A percentile compares a stretch with the other conserved stretches of the same genome.
Evolutionary conservation across 92 coral and sea anemone genomes (phyloP).

Genomic region (Phymanthus crucifer): DNA sequence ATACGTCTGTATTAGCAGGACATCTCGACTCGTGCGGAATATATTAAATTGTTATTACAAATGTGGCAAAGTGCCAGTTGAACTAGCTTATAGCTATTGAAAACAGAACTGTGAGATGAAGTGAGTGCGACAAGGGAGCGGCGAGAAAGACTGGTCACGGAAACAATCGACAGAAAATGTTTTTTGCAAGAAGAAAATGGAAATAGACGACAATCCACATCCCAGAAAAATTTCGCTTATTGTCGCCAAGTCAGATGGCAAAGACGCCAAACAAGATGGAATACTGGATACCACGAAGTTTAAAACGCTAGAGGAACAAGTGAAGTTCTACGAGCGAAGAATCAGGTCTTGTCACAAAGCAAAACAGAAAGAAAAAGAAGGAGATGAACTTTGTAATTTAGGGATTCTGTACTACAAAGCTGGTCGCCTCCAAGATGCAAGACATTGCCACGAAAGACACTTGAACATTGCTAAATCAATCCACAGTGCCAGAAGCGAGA

Average conservation of each 20-base stretch:
- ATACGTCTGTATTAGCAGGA: not conserved
- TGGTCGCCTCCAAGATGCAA: constrained; percentile 71
- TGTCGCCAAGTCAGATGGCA: not conserved
- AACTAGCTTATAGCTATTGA: not conserved
- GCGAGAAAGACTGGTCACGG: not conserved
- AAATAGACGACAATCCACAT: constrained; percentile 4
- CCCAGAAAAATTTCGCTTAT: constrained; percentile 12
- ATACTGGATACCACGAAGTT: constrained; percentile 27
- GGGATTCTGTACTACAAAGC: constrained; percentile 95
- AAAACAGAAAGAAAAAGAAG: constrained; percentile 74
- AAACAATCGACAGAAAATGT: not conserved
- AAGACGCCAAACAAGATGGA: not conserved
- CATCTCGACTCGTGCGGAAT: not conserved
- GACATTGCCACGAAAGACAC: constrained; percentile 87
- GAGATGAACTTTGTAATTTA: constrained; percentile 80
- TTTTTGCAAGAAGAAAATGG: constrained; percentile 2
- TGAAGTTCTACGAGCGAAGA: constrained; percentile 66
- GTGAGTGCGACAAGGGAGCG: not conserved
- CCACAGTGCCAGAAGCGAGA: constrained; percentile 64
- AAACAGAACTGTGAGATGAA: not conserved
- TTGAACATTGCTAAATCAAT: constrained; percentile 61
- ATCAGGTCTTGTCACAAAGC: constrained; percentile 78
- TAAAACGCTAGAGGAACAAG: constrained; percentile 72
- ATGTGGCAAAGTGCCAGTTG: constrained; percentile 35
- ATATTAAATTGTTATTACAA: constrained; percentile 16